These are phyloP conservation scores for Eretmocerus hayati DNA, from an alignment of 2,888 invertebrate species.

Conservation along the genomic window DNA sequence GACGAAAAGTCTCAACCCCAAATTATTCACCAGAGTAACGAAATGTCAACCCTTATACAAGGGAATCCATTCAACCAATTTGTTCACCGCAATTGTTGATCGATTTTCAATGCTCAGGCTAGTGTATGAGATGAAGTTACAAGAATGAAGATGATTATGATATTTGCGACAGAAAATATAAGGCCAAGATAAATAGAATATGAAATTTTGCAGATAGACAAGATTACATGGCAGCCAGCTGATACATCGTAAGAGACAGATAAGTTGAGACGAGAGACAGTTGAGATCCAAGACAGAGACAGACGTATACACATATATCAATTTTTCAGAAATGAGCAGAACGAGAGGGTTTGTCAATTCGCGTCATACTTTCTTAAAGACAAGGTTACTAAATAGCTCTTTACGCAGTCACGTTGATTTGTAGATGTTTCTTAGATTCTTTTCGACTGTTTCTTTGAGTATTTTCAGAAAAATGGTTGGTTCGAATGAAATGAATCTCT, in stretches of 20 bases:
- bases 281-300: conserved; percentile 11
- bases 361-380: neutral
- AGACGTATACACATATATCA: conserved; percentile 11
- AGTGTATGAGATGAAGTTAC: conserved; percentile 5
- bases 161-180: conserved; percentile 12
- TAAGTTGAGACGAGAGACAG: conserved; percentile 16
- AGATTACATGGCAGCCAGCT: conserved; percentile 1
- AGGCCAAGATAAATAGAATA: conserved; percentile 6
- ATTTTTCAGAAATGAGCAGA: neutral
- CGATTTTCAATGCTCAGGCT: conserved; percentile 18
- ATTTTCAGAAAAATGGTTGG: too few species aligned
- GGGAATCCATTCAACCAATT: too few species aligned
- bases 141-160: conserved; percentile 9
- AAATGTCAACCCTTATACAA: too few species aligned
- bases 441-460: too few species aligned
- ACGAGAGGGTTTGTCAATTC: neutral
- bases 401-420: too few species aligned
- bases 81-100: too few species aligned
- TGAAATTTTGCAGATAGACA: neutral
- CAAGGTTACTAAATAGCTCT: too few species aligned
- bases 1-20: too few species aligned
- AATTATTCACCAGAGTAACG: too few species aligned
- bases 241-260: conserved; percentile 6
- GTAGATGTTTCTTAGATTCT: too few species aligned
- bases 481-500: too few species aligned